phyloP scores from a whole-genome alignment of 2,888 invertebrate species.

The Drosophila cracens region DNA sequence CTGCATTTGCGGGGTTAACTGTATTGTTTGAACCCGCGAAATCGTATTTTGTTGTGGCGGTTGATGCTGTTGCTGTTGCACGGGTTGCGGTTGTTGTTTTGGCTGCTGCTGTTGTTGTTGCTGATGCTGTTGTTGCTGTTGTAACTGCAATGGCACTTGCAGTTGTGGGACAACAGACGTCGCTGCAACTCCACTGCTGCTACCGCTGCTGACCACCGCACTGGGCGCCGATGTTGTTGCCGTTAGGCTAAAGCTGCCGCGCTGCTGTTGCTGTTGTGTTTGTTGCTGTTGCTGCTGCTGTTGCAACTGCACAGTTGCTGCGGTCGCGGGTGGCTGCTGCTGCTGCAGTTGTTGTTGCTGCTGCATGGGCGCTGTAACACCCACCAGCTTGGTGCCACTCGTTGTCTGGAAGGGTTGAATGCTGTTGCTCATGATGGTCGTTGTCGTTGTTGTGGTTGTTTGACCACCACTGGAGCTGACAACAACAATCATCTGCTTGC shows the following conservation, averaged over 20 bases:
- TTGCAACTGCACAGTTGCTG: constrained; percentile 56
- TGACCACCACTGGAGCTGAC: constrained; percentile 59
- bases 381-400: constrained; percentile 83
- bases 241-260: constrained; percentile 51
- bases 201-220: constrained; percentile 52
- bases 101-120: constrained; percentile 43
- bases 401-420: constrained; percentile 84
- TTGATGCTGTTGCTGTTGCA: constrained; percentile 67
- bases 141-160: constrained; percentile 44
- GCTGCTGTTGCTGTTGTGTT: constrained; percentile 64
- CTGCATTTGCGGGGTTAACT: constrained; percentile 90
- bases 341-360: constrained; percentile 73
- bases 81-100: constrained; percentile 49
- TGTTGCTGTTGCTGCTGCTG: constrained; percentile 35
- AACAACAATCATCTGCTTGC: constrained; percentile 77
- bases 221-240: constrained; percentile 51
- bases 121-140: constrained; percentile 37
- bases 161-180: constrained; percentile 50
- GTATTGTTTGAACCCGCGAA: constrained; percentile 90
- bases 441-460: constrained; percentile 69
- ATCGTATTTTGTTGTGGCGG: constrained; percentile 82
- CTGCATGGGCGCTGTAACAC: constrained; percentile 85
- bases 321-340: constrained; percentile 29
- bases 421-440: constrained; percentile 77
- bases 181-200: constrained; percentile 67